Evolutionary conservation across 2,797 vertebrate species (phyloP).

Genomic region (Ptychadena robeensis): DNA sequence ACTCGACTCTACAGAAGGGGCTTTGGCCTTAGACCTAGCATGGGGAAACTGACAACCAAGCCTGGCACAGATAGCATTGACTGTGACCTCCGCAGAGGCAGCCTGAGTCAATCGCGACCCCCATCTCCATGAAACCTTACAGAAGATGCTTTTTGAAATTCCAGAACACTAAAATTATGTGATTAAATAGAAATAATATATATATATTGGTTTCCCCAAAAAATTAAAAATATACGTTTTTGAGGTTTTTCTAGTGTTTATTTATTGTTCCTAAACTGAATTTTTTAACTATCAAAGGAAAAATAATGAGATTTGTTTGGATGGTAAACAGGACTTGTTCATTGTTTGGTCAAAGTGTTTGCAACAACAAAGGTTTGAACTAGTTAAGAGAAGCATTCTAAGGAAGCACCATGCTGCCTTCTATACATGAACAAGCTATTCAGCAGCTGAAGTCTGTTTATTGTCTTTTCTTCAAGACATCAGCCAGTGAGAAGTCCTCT

Average conservation of each 20-base stretch:
- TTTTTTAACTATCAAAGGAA: conserved; percentile 41
- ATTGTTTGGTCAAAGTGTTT: conserved; percentile 55
- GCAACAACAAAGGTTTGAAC: conserved; percentile 47
- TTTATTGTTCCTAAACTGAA: conserved; percentile 27
- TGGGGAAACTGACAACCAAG: conserved; percentile 49
- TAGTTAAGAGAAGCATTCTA: conserved; percentile 47
- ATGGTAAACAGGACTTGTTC: conserved; percentile 38
- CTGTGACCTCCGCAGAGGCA: conserved; percentile 26
- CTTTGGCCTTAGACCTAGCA: conserved; percentile 60
- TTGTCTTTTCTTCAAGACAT: conserved; percentile 52
- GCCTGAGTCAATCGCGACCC: conserved; percentile 19
- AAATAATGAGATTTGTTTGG: conserved; percentile 59
- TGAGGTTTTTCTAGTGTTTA: conserved; percentile 26
- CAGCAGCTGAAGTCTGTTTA: conserved; percentile 44
- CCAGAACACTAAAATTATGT: neutral
- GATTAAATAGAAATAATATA: neutral
- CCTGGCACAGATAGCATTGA: conserved; percentile 11
- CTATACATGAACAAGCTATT: conserved; percentile 30
- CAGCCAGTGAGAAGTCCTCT: conserved; percentile 65
- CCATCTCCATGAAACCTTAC: conserved; percentile 1
- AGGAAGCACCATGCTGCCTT: conserved; percentile 47
- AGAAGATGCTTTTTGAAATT: neutral
- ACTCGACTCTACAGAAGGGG: conserved; percentile 73
- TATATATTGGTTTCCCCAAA: neutral
- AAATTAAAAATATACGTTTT: neutral